phyloP scores from a whole-genome alignment of 2,113 vertebrate species.

The Phrynosoma platyrhinos region DNA sequence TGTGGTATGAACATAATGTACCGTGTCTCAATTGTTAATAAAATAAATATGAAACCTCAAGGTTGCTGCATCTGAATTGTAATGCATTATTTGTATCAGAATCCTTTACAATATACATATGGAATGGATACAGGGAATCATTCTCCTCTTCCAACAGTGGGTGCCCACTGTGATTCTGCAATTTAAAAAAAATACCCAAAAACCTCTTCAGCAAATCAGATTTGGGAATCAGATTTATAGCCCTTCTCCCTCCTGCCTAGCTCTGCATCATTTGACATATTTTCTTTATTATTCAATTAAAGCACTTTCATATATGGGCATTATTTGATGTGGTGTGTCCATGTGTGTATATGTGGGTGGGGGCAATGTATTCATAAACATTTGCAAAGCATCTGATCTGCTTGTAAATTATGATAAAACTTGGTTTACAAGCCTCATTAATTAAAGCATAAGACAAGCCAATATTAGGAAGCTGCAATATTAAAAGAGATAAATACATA shows the following conservation, averaged over 20 bases:
- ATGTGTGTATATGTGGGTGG: background rate
- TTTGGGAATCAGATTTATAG: conserved; percentile 47
- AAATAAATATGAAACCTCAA: conserved; percentile 27
- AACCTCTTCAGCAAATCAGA: conserved; percentile 47
- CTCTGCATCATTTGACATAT: background rate
- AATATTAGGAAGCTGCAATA: conserved; percentile 30
- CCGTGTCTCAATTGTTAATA: conserved; percentile 4
- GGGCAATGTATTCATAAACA: conserved; percentile 42
- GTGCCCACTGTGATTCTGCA: conserved; percentile 49
- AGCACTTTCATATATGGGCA: conserved; percentile 45
- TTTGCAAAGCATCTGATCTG: conserved; percentile 46
- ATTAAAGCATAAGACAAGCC: conserved; percentile 53
- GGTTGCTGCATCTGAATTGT: conserved; percentile 18
- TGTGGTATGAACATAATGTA: background rate
- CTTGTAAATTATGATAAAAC: conserved; percentile 56
- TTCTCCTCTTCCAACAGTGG: conserved; percentile 41
- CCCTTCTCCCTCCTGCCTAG: background rate
- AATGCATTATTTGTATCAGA: conserved; percentile 15
- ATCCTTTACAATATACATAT: conserved; percentile 47
- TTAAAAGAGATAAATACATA: conserved; percentile 29
- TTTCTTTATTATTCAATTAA: conserved; percentile 64
- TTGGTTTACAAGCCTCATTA: conserved; percentile 46
- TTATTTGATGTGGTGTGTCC: background rate
- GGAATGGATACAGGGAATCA: conserved; percentile 29
- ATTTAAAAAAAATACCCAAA: conserved; percentile 57